Base-by-base conservation (phyloP, 1,140 invertebrate species). In the Mactra quadrangularis region DNA sequence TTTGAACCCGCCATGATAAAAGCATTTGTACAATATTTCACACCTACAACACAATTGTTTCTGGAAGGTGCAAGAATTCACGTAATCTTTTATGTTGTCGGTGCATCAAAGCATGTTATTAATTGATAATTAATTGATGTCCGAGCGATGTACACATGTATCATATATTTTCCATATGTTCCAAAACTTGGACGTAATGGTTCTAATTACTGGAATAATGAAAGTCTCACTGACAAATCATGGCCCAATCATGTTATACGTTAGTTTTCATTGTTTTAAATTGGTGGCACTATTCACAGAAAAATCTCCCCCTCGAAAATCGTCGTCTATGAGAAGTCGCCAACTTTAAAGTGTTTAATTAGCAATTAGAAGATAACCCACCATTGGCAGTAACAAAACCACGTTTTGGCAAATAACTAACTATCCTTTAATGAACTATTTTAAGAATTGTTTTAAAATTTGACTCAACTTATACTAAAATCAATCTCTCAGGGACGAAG, bases 1-100 rank as follows among this genome's bases (percentile, higher is more conserved):
- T 66, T 47, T 66, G 41, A 47, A 66, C 9, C 13, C 17, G 38
- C 38, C 4, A 13, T 1, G 31, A 66, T 66, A 25, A 66, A 66
- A 47, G 62, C 62, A 66, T 66, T 45, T 22, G 22, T 66, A 38
- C 25, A 66, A 66, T 66, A 66, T 6, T 27, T 66, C 62, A 47
- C 62, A 47, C 35, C 11, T 66, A 66, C 6, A 13, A 45, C 3
- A 33, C 41, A 25, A 45, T 45, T 66, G 41, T 25, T 15, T 17
- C 38, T 19, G n/a, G n/a, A n/a, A n/a, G n/a, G n/a, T n/a, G n/a
- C n/a, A n/a, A n/a, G 31, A 45, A 27, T 66, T 4, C 22, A 4
- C 45, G 3, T 3, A 27, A 2, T 38, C 45, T 66, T 66, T 33
- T 22, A 45, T 3, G 1, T 35, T 3, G 31, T 6, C 62, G 62